A percentile compares a stretch with the other conserved stretches of the same genome.
phyloP scores from a whole-genome alignment of 2,113 vertebrate genomes.

The Varanus salvator region DNA sequence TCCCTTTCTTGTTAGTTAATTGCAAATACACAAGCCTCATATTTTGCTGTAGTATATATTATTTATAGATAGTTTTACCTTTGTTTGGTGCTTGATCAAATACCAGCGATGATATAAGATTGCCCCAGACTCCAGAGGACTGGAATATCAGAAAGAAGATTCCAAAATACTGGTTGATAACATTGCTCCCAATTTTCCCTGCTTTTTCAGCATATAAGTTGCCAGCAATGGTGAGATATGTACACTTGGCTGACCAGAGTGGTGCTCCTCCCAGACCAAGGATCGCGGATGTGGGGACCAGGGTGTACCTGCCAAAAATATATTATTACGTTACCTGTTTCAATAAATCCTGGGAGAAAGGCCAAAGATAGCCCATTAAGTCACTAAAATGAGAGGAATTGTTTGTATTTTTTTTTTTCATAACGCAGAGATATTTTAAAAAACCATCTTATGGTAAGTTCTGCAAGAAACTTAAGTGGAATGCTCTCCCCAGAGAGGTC shows the following conservation, averaged over 20 bases:
- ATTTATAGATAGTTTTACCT: conserved; percentile 74
- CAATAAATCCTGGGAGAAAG: neutral
- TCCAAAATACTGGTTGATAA: conserved; percentile 93
- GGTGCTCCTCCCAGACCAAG: conserved; percentile 92
- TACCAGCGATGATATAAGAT: conserved; percentile 94
- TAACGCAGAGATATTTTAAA: neutral
- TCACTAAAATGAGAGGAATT: neutral
- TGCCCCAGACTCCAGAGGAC: conserved; percentile 92
- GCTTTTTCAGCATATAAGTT: conserved; percentile 74
- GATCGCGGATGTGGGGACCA: conserved; percentile 90
- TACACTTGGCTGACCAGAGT: conserved; percentile 93
- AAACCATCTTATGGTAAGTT: neutral
- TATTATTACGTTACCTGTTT: conserved; percentile 34
- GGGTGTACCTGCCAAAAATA: conserved; percentile 84
- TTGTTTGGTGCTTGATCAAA: conserved; percentile 80
- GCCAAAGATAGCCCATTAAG: neutral
- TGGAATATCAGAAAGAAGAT: conserved; percentile 96
- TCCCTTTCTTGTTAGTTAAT: neutral
- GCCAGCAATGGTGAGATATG: conserved; percentile 89
- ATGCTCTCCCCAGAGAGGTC: too few relatives aligned
- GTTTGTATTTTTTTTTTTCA: neutral
- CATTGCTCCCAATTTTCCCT: conserved; percentile 78
- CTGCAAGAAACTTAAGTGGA: neutral
- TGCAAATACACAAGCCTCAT: neutral
- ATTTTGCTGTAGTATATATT: neutral